These are phyloP conservation scores for Tipula unca DNA, from an alignment of 2,888 invertebrate species.

Conservation along the genomic window DNA sequence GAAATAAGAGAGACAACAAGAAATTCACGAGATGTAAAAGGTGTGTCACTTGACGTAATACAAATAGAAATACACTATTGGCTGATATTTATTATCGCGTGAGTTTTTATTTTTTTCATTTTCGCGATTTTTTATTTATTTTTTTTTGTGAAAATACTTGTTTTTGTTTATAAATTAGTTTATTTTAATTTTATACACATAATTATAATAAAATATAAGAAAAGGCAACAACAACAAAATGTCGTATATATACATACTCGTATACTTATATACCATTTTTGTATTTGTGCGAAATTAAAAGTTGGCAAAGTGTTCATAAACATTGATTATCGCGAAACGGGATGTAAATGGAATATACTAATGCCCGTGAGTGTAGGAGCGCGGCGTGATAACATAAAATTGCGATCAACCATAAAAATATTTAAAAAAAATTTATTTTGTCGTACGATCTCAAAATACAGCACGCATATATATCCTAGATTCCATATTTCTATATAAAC, in stretches of 20 bases:
- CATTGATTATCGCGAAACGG: background rate
- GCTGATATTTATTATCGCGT: background rate
- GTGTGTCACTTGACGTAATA: background rate
- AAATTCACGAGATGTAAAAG: constrained; percentile 14
- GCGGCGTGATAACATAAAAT: background rate
- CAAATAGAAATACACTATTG: background rate
- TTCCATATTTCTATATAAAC: too few relatives aligned
- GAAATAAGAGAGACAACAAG: background rate
- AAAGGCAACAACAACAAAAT: background rate
- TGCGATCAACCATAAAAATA: background rate
- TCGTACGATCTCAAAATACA: background rate
- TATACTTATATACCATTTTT: too few relatives aligned
- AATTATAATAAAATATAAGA: background rate
- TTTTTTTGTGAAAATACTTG: background rate
- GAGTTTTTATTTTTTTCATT: background rate
- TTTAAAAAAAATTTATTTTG: background rate
- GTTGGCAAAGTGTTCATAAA: background rate
- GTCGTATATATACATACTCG: too few relatives aligned
- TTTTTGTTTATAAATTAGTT: background rate
- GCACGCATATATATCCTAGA: background rate
- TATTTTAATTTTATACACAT: background rate
- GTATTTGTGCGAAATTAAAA: too few relatives aligned
- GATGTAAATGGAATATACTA: background rate
- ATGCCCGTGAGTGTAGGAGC: background rate
- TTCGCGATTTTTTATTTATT: background rate